Conservation (phyloP, 2,797 vertebrate species). For the Enteromius afrohamiltoni region DNA sequence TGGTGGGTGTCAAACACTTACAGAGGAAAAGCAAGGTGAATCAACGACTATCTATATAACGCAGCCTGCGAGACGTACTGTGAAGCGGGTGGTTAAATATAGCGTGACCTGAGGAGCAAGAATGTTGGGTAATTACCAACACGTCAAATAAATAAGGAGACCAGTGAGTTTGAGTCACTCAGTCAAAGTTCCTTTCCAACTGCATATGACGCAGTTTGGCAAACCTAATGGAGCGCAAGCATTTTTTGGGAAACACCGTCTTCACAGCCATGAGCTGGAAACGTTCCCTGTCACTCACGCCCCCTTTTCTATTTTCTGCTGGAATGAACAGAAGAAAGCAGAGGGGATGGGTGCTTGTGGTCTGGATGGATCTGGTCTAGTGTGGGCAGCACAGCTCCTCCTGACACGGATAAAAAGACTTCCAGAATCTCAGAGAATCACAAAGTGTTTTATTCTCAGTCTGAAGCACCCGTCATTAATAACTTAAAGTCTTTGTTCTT, state of each 20-base stretch:
- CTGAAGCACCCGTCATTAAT: background rate
- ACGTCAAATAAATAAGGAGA: slow-evolving; percentile 35
- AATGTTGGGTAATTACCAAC: slow-evolving; percentile 39
- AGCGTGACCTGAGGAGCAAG: slow-evolving; percentile 31
- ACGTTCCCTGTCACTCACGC: slow-evolving; percentile 11
- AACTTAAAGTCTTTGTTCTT: slow-evolving; percentile 24
- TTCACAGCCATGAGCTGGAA: slow-evolving; percentile 51
- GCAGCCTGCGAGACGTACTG: slow-evolving; percentile 31
- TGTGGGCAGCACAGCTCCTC: background rate
- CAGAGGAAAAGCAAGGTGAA: slow-evolving; percentile 27
- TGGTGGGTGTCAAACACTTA: slow-evolving; percentile 34
- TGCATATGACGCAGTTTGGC: slow-evolving; percentile 38
- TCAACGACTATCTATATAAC: slow-evolving; percentile 35
- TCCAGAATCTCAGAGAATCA: background rate
- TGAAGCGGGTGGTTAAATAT: slow-evolving; percentile 34
- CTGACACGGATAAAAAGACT: background rate
- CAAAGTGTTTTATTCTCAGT: background rate
- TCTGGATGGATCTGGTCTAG: background rate
- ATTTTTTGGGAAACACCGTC: slow-evolving; percentile 39
- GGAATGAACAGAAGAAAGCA: slow-evolving; percentile 25
- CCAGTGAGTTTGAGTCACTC: slow-evolving; percentile 29
- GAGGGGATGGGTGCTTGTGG: slow-evolving; percentile 5
- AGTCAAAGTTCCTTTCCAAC: slow-evolving; percentile 23
- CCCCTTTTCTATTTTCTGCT: slow-evolving; percentile 54
- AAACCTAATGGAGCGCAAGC: slow-evolving; percentile 43